These are phyloP conservation scores for Onychomys arenicola DNA, from an alignment of 2,797 vertebrate genomes.

Conservation along the genomic window DNA sequence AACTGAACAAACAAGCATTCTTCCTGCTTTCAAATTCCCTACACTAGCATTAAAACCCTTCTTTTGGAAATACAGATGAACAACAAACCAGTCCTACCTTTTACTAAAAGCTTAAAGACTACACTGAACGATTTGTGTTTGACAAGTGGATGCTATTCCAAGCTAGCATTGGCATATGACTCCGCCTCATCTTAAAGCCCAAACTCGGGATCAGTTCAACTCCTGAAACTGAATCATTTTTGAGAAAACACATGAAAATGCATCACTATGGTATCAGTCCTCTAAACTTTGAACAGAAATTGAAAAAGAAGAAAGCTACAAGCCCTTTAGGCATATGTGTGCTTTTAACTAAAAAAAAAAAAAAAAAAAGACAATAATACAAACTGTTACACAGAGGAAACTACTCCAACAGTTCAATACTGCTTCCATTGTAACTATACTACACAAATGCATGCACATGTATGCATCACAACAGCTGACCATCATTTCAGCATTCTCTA, in stretches of 20 bases:
- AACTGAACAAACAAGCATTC: background rate
- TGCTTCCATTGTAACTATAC: background rate
- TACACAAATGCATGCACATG: background rate
- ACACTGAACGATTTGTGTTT: background rate
- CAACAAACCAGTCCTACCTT: background rate
- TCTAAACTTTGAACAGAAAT: slow-evolving; percentile 4
- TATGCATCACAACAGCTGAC: background rate
- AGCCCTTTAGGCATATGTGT: slow-evolving; percentile 51
- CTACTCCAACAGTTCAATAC: background rate
- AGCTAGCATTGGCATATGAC: background rate
- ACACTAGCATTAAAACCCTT: background rate
- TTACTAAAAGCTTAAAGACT: slow-evolving; percentile 1
- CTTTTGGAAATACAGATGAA: background rate
- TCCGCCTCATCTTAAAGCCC: slow-evolving; percentile 20
- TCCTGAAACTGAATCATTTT: slow-evolving; percentile 51
- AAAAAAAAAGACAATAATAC: slow-evolving; percentile 9
- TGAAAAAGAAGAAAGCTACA: background rate
- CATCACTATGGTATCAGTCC: background rate
- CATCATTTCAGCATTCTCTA: background rate
- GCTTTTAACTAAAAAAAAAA: slow-evolving; percentile 20
- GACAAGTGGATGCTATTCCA: slow-evolving; percentile 2
- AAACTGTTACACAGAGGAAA: slow-evolving; percentile 55
- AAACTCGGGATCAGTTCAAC: background rate
- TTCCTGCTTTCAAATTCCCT: slow-evolving; percentile 31
- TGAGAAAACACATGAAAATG: slow-evolving; percentile 37